A percentile compares a stretch with the other conserved stretches of the same genome.
phyloP scores from a whole-genome alignment of 2,113 vertebrate species.

The Percina caprodes region DNA sequence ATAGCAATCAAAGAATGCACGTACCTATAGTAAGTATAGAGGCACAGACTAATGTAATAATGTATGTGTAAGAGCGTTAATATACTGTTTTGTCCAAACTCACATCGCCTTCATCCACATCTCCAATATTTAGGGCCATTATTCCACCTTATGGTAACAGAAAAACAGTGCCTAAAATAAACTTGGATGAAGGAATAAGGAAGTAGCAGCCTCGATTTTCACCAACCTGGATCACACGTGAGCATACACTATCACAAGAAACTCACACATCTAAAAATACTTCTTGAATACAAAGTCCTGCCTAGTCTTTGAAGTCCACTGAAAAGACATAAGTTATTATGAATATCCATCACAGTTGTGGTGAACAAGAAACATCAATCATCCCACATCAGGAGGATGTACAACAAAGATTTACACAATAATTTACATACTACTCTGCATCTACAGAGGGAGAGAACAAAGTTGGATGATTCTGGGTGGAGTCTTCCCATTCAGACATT shows the following conservation, averaged over 20 bases:
- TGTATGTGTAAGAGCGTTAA: background rate
- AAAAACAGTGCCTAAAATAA: background rate
- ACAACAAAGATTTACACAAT: constrained; percentile 36
- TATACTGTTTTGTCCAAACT: background rate
- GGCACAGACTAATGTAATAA: background rate
- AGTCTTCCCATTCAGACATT: background rate
- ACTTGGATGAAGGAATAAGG: background rate
- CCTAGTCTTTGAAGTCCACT: constrained; percentile 9
- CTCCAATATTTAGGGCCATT: constrained; percentile 11
- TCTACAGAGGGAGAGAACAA: background rate
- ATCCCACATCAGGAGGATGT: constrained; percentile 29
- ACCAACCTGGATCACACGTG: background rate
- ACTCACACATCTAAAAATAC: constrained; percentile 15
- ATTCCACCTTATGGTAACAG: background rate
- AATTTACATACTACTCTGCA: constrained; percentile 12
- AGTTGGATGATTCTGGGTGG: constrained; percentile 5
- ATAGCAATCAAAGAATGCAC: background rate
- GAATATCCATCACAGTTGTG: background rate
- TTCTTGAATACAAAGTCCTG: background rate
- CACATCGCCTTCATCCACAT: background rate
- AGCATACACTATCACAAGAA: constrained; percentile 14
- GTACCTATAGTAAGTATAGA: background rate
- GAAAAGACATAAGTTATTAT: background rate
- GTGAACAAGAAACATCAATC: constrained; percentile 29
- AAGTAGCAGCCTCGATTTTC: background rate